These are phyloP conservation scores for Talpa occidentalis DNA, from an alignment of 2,113 vertebrate genomes.

Conservation along the genomic window DNA sequence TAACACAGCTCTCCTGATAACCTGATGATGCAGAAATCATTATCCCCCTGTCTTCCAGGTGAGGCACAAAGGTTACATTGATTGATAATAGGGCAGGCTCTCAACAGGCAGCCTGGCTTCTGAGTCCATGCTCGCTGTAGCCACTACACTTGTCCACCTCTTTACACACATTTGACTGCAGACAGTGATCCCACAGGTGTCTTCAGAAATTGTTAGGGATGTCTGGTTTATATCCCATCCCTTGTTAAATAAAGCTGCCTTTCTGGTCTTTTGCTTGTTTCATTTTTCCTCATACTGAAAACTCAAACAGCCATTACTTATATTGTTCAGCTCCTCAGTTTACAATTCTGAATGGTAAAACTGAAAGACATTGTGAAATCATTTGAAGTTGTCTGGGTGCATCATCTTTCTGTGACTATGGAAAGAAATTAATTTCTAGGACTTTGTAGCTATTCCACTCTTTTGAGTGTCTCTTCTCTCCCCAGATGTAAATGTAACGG, in stretches of 20 bases:
- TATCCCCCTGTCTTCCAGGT: neutral
- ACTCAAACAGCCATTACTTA: neutral
- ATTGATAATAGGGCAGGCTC: neutral
- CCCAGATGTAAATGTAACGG: constrained; percentile 97
- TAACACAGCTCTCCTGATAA: neutral
- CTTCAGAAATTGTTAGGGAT: neutral
- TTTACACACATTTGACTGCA: neutral
- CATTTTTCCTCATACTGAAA: neutral
- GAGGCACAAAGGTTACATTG: neutral
- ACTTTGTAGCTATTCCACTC: neutral
- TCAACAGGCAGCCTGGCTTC: neutral
- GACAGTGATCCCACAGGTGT: neutral
- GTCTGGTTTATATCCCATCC: neutral
- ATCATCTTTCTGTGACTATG: neutral
- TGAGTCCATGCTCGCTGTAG: neutral
- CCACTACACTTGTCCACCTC: neutral
- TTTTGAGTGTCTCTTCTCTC: neutral
- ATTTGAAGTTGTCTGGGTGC: neutral
- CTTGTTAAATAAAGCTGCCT: neutral
- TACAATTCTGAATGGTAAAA: neutral
- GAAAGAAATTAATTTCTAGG: neutral
- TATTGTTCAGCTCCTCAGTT: constrained; percentile 12
- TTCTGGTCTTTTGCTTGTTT: neutral
- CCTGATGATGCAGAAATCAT: neutral
- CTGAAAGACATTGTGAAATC: neutral